Evolutionary conservation across 2,113 vertebrate genomes (phyloP).

Genomic region (Hemibagrus wyckioides): DNA sequence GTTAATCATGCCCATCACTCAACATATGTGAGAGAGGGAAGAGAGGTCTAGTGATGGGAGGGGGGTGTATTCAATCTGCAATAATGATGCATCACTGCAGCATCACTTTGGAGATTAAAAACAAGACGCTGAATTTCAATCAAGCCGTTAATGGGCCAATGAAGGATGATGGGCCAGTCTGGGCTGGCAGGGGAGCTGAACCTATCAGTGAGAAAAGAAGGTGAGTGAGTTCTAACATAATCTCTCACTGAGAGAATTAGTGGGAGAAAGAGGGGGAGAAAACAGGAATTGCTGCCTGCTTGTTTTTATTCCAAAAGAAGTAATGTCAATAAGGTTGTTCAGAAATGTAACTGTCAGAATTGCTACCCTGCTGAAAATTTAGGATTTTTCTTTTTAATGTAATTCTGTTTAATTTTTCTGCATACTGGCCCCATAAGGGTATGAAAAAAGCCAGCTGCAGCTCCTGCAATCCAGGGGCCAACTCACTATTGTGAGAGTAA

Average conservation of each 20-base stretch:
- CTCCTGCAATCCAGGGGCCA: constrained; percentile 27
- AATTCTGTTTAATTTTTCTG: constrained; percentile 18
- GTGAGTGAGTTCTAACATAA: constrained; percentile 26
- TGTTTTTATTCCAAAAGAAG: not conserved
- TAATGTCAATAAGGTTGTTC: constrained; percentile 2
- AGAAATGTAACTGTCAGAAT: not conserved
- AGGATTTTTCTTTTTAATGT: not conserved
- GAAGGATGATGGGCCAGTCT: constrained; percentile 75
- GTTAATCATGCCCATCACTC: constrained; percentile 26
- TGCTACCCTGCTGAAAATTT: not conserved
- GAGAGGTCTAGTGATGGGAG: constrained; percentile 47
- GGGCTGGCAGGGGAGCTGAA: constrained; percentile 57
- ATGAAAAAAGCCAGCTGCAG: constrained; percentile 29
- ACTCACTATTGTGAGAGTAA: constrained; percentile 58
- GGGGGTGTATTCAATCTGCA: constrained; percentile 70
- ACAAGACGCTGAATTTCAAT: constrained; percentile 81
- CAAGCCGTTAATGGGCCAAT: constrained; percentile 73
- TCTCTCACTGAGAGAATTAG: not conserved
- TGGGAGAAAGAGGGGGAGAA: constrained; percentile 28
- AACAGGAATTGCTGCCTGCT: not conserved
- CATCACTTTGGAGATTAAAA: constrained; percentile 82
- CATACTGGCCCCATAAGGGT: not conserved
- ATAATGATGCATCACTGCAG: constrained; percentile 73
- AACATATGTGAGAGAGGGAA: constrained; percentile 24
- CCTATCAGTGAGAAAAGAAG: constrained; percentile 28